Conservation (phyloP, 2,888 invertebrate species). For the Cheiracanthium punctorium region DNA sequence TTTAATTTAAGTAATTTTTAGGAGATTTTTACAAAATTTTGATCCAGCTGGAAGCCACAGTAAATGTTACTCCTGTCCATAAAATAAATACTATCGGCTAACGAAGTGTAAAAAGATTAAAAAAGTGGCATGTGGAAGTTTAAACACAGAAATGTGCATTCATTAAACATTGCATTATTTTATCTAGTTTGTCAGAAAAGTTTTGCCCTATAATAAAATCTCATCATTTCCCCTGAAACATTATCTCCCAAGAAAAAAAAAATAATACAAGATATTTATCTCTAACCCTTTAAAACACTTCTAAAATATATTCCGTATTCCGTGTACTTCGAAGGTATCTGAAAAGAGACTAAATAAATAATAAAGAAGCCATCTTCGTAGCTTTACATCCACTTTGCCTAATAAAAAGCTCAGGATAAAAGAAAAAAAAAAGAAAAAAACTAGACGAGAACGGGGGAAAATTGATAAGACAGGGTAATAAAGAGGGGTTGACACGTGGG, state of each 20-base stretch:
- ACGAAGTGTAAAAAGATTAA: too few species aligned
- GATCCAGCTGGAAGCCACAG: too few species aligned
- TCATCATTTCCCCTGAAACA: neutral
- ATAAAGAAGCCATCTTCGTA: neutral
- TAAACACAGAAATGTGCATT: too few species aligned
- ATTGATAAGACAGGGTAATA: conserved; percentile 31
- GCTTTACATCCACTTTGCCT: neutral
- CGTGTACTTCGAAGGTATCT: neutral
- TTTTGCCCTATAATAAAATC: too few species aligned
- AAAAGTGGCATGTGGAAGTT: too few species aligned
- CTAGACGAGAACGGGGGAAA: conserved; percentile 7
- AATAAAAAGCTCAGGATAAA: conserved; percentile 9
- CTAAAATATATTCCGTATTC: neutral
- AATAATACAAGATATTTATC: neutral
- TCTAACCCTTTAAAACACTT: neutral
- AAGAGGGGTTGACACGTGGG: conserved; percentile 9
- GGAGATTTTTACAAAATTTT: too few species aligned
- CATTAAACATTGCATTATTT: too few species aligned
- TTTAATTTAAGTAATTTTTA: too few species aligned
- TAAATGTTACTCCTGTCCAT: too few species aligned
- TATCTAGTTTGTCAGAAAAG: too few species aligned
- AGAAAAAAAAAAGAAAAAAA: conserved; percentile 9
- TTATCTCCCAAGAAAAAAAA: neutral
- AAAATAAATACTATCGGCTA: too few species aligned
- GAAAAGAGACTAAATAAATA: neutral